Evolutionary conservation across 2,797 vertebrate species (phyloP).

Genomic region (Sebastes hubbsi): DNA sequence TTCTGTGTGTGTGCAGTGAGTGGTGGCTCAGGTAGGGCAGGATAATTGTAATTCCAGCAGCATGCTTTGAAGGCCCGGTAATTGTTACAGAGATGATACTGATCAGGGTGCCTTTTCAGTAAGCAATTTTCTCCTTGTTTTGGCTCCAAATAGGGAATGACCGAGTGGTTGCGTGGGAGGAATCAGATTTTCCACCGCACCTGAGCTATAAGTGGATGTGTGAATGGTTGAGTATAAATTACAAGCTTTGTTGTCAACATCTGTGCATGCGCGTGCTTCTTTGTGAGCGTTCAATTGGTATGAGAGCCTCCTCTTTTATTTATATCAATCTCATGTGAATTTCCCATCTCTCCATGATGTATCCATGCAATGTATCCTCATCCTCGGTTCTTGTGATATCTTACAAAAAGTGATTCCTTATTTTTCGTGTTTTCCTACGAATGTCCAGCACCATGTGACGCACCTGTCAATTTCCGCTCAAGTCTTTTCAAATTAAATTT

Average conservation of each 20-base stretch:
- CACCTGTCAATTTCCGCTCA: too few species aligned
- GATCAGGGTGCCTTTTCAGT: slow-evolving; percentile 62
- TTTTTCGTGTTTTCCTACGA: too few species aligned
- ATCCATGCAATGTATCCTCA: background rate
- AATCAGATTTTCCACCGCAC: background rate
- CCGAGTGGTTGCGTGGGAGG: background rate
- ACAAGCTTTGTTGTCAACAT: slow-evolving; percentile 3
- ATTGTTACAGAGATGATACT: slow-evolving; percentile 67
- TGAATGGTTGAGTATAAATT: slow-evolving; percentile 20
- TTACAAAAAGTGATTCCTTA: too few species aligned
- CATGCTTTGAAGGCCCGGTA: slow-evolving; percentile 56
- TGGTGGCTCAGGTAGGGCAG: slow-evolving; percentile 6
- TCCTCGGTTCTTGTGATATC: background rate
- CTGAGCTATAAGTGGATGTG: slow-evolving; percentile 20
- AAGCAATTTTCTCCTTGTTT: slow-evolving; percentile 66
- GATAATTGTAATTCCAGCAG: slow-evolving; percentile 56
- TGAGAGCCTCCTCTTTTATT: background rate
- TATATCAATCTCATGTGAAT: background rate
- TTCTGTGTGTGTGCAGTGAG: slow-evolving; percentile 6
- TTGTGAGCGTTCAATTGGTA: background rate
- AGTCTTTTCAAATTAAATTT: too few species aligned
- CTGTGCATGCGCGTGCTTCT: background rate
- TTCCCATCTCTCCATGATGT: background rate
- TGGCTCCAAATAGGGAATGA: slow-evolving; percentile 33
- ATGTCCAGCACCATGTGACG: too few species aligned